These are phyloP conservation scores for Notodonta dromedarius DNA, from an alignment of 2,888 invertebrate species.

Conservation along the genomic window DNA sequence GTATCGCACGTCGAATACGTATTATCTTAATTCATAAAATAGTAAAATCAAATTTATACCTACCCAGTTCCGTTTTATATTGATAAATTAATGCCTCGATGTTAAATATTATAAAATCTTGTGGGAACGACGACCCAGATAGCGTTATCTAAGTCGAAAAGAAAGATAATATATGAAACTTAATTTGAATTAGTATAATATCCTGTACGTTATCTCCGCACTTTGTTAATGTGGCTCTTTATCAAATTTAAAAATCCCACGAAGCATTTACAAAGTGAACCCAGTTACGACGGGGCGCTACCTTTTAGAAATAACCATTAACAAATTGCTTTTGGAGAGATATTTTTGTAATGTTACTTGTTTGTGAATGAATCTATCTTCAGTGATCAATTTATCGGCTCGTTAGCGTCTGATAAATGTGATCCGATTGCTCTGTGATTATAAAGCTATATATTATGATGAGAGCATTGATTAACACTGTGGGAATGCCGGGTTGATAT, in stretches of 20 bases:
- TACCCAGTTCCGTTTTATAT: neutral
- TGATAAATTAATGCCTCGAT: constrained; percentile 38
- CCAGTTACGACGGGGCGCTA: constrained; percentile 59
- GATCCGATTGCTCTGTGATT: constrained; percentile 69
- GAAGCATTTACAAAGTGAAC: constrained; percentile 56
- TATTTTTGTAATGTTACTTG: constrained; percentile 74
- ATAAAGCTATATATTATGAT: constrained; percentile 74
- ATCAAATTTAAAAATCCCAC: constrained; percentile 65
- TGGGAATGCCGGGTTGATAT: constrained; percentile 55
- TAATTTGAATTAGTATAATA: constrained; percentile 67
- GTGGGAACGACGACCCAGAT: constrained; percentile 53
- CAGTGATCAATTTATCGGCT: constrained; percentile 77
- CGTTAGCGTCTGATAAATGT: constrained; percentile 75
- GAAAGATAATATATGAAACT: constrained; percentile 59
- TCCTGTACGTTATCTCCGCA: constrained; percentile 63
- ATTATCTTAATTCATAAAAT: neutral
- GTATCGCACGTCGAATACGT: neutral
- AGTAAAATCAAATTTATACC: neutral
- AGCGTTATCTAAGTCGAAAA: constrained; percentile 59
- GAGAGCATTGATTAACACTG: constrained; percentile 65
- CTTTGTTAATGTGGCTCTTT: constrained; percentile 68
- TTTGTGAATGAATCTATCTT: constrained; percentile 73
- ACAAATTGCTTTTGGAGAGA: constrained; percentile 73
- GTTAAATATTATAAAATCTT: constrained; percentile 47
- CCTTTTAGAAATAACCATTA: constrained; percentile 66